These are phyloP conservation scores for Ornithorhynchus anatinus DNA, from an alignment of 2,113 vertebrate species.

Conservation along the genomic window DNA sequence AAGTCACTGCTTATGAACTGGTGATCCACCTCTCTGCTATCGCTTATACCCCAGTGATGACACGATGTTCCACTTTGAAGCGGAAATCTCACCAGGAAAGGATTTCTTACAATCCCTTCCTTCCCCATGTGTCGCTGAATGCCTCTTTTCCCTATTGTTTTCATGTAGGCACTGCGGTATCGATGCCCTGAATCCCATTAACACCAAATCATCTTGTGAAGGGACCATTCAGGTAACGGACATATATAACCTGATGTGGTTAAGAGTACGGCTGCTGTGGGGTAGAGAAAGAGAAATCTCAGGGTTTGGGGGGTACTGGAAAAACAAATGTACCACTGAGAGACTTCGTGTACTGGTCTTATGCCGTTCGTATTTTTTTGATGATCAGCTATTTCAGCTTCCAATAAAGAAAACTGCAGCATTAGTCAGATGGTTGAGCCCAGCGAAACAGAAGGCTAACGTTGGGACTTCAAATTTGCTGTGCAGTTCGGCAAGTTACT, in stretches of 20 bases:
- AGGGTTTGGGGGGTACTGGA: neutral
- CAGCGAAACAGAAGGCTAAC: slow-evolving; percentile 5
- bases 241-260: too few species aligned
- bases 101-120: neutral
- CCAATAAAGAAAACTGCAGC: slow-evolving; percentile 56
- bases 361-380: slow-evolving; percentile 44
- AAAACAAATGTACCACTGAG: slow-evolving; percentile 40
- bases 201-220: too few species aligned
- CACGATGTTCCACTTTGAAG: neutral
- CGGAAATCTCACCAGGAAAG: slow-evolving; percentile 19
- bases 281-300: neutral
- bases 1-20: slow-evolving; percentile 38
- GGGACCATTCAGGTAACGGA: too few species aligned
- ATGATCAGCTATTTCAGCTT: slow-evolving; percentile 59
- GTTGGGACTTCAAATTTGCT: slow-evolving; percentile 33
- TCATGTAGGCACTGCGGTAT: slow-evolving; percentile 34
- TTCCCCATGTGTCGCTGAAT: neutral
- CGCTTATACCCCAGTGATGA: slow-evolving; percentile 19
- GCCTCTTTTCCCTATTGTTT: slow-evolving; percentile 5
- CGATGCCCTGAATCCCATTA: neutral
- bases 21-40: slow-evolving; percentile 30
- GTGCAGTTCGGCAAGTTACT: slow-evolving; percentile 24
- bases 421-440: slow-evolving; percentile 32
- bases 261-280: neutral
- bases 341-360: slow-evolving; percentile 39